Percentiles rank a stretch among this genome's conserved stretches.
Evolutionary conservation across 2,113 vertebrate species (phyloP).

Genomic region (Eptesicus fuscus): DNA sequence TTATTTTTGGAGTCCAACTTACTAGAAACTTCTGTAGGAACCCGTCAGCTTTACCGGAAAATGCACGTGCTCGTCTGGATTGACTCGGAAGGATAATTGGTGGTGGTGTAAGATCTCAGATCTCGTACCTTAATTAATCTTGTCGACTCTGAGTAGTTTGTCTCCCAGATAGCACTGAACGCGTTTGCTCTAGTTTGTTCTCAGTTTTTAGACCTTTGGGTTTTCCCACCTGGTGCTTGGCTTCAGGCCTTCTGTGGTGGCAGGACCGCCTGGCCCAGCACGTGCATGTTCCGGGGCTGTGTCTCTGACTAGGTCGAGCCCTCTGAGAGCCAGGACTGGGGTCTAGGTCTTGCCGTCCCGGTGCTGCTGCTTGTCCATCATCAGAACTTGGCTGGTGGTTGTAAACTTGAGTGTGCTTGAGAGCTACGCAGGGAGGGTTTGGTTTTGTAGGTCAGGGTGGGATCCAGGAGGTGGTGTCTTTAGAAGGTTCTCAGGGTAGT

Average conservation of each 20-base stretch:
- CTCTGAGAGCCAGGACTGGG: background rate
- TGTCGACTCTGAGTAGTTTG: fast-evolving
- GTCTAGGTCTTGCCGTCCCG: background rate
- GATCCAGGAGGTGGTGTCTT: background rate
- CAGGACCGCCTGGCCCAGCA: no score
- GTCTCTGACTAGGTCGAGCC: background rate
- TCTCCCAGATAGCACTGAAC: background rate
- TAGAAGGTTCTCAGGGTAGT: background rate
- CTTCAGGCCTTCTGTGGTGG: no score
- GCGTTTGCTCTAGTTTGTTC: fast-evolving
- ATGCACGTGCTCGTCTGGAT: background rate
- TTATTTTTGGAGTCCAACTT: background rate
- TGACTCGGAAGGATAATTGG: background rate
- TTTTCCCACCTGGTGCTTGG: background rate
- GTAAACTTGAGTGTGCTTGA: background rate
- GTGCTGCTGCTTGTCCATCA: background rate
- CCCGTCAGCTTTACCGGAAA: background rate
- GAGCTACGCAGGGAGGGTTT: background rate
- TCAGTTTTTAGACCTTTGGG: background rate
- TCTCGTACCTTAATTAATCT: background rate
- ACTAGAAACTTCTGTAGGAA: background rate
- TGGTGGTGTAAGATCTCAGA: background rate
- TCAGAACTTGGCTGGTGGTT: background rate
- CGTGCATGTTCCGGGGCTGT: fast-evolving
- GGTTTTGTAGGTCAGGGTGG: background rate